Base-by-base conservation (phyloP, 2,113 vertebrate species). In the Engraulis encrasicolus region DNA sequence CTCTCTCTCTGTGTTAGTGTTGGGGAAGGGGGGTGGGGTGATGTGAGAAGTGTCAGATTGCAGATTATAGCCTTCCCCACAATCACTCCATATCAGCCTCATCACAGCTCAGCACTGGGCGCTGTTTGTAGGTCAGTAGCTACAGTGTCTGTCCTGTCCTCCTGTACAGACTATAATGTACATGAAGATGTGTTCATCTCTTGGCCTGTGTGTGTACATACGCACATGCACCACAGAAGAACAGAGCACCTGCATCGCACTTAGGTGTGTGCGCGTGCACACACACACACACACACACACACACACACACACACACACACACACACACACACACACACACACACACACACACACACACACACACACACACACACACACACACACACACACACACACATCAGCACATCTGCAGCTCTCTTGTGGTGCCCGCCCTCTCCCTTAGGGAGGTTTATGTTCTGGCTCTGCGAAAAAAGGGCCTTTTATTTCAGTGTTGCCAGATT, bases 391-490 rank as follows among this genome's bases (percentile, higher is more conserved):
- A 27, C 45, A 58, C 15, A 58, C 31, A 77, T 15, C 2, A 15
- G 61, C 23, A 66, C 18, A 50, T 5, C 15, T 23, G 40, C 9
- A 38, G 49, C 61, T 36, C 45, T 79, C 79, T 19, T 0, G 15
- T 37, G 48, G 40, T 27, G 38, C 82, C n/a, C 9, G 1, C 61
- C 50, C 45, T 18, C 78, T 84, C 50, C 79, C 83, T 17, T n/a
- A 7, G 81, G 78, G 87, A 78, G 87, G 77, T 82, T 87, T 45
- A 1, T 79, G 78, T 83, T 82, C 40, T 80, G 36, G 17, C 45
- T 38, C 78, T 18, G 31, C 18, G 61, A 40, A 58, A 78, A 27
- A 50, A 66, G 81, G n/a, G 82, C 54, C 20, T 74, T 83, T 71
- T 58, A 36, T 31, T 38, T 17, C 7, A n/a, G 49, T 9, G 40